Percentiles rank a stretch among this genome's conserved stretches.
These are phyloP conservation scores for Harpalus rubripes DNA, from an alignment of 2,888 invertebrate genomes.

Conservation along the genomic window DNA sequence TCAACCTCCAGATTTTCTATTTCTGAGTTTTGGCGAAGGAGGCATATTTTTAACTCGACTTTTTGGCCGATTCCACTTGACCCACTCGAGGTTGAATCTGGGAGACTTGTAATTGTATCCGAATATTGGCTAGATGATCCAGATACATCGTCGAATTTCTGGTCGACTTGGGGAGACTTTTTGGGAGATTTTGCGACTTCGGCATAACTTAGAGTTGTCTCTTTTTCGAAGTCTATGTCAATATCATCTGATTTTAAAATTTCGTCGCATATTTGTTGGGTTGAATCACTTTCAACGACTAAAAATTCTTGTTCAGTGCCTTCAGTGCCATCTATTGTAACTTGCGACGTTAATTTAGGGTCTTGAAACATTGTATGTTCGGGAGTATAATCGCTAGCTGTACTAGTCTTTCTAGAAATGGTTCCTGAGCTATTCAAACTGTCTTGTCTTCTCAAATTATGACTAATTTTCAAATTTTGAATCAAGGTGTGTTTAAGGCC, in stretches of 20 bases:
- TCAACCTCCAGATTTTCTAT: conserved; percentile 29
- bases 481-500: conserved; percentile 59
- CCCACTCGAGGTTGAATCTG: conserved; percentile 47
- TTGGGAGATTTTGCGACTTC: conserved; percentile 36
- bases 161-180: conserved; percentile 49
- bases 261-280: conserved; percentile 25
- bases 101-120: conserved; percentile 56
- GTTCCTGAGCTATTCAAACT: conserved; percentile 77
- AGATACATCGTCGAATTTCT: conserved; percentile 41
- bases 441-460: conserved; percentile 74
- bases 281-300: conserved; percentile 33
- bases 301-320: conserved; percentile 31
- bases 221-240: conserved; percentile 47
- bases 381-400: conserved; percentile 80
- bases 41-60: conserved; percentile 61
- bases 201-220: neutral
- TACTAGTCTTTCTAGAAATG: conserved; percentile 80
- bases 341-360: conserved; percentile 69
- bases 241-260: conserved; percentile 11
- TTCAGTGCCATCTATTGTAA: conserved; percentile 68
- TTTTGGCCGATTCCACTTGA: conserved; percentile 44
- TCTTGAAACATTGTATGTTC: conserved; percentile 78
- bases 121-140: conserved; percentile 43
- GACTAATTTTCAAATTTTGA: conserved; percentile 61
- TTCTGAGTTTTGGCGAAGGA: conserved; percentile 48